Percentiles rank a stretch among this genome's conserved stretches.
Conservation (phyloP, 2,888 invertebrate genomes). For the Ochropacha duplaris region DNA sequence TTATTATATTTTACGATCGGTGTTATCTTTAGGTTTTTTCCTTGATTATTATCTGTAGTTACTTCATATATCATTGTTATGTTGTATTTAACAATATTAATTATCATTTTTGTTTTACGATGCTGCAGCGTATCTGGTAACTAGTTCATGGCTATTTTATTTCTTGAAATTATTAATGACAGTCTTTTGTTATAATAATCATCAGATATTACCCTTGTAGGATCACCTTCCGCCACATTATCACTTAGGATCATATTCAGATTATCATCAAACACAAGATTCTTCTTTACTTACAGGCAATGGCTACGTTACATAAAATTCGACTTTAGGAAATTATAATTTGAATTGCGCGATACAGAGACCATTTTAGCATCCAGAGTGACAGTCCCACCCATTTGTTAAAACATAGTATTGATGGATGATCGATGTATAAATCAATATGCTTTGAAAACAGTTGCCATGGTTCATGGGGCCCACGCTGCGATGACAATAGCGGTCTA, state of each 20-base stretch:
- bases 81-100: conserved; percentile 13
- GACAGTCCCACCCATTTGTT: not conserved
- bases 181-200: not conserved
- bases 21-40: conserved; percentile 10
- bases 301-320: too few relatives aligned
- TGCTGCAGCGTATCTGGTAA: not conserved
- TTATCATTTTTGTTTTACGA: conserved; percentile 6
- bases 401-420: not conserved
- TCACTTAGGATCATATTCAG: too few relatives aligned
- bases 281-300: too few relatives aligned
- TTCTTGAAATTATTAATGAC: not conserved
- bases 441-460: conserved; percentile 13
- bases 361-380: too few relatives aligned
- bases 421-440: conserved; percentile 3
- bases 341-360: too few relatives aligned
- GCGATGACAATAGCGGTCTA: conserved; percentile 49
- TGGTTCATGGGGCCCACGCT: conserved; percentile 20
- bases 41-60: conserved; percentile 14
- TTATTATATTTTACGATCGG: conserved; percentile 29
- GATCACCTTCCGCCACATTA: too few relatives aligned
- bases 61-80: conserved; percentile 13
- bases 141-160: not conserved
- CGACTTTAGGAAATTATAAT: too few relatives aligned
- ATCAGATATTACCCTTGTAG: too few relatives aligned
- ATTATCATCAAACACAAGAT: too few relatives aligned